Conservation (phyloP, 2,797 vertebrate genomes). For the Euthynnus affinis region DNA sequence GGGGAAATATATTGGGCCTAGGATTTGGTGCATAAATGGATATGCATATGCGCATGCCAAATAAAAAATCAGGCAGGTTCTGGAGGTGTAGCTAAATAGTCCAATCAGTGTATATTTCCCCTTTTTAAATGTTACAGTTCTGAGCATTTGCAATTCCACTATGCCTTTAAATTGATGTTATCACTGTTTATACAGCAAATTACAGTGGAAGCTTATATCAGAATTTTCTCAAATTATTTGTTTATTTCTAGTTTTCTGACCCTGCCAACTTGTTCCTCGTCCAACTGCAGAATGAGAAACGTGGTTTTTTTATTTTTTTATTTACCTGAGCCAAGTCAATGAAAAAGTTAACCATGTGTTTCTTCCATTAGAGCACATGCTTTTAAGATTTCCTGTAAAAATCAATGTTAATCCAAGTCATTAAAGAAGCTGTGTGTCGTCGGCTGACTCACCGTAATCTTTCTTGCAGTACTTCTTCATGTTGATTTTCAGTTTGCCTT, state of each 20-base stretch:
- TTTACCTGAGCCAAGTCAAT: neutral
- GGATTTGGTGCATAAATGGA: neutral
- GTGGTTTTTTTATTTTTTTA: neutral
- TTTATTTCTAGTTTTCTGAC: neutral
- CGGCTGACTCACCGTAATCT: slow-evolving; percentile 93
- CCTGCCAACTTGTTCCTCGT: neutral
- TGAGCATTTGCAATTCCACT: neutral
- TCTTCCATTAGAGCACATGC: slow-evolving; percentile 27
- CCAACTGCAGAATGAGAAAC: neutral
- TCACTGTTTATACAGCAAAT: neutral
- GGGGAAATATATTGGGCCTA: neutral
- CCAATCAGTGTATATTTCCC: neutral
- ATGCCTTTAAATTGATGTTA: neutral
- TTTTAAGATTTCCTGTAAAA: slow-evolving; percentile 30
- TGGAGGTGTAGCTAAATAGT: neutral
- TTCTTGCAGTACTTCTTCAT: slow-evolving; percentile 99
- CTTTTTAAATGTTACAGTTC: neutral
- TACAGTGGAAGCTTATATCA: neutral
- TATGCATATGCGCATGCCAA: slow-evolving; percentile 5
- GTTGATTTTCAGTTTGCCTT: slow-evolving; percentile 99
- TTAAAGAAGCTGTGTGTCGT: neutral
- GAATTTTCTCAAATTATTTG: neutral
- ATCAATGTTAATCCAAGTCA: neutral
- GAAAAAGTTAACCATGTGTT: slow-evolving; percentile 10
- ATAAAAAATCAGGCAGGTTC: neutral